Percentiles rank a stretch among this genome's conserved stretches.
These are phyloP conservation scores for Andrena minutula DNA, from an alignment of 2,888 invertebrate species.

Conservation along the genomic window DNA sequence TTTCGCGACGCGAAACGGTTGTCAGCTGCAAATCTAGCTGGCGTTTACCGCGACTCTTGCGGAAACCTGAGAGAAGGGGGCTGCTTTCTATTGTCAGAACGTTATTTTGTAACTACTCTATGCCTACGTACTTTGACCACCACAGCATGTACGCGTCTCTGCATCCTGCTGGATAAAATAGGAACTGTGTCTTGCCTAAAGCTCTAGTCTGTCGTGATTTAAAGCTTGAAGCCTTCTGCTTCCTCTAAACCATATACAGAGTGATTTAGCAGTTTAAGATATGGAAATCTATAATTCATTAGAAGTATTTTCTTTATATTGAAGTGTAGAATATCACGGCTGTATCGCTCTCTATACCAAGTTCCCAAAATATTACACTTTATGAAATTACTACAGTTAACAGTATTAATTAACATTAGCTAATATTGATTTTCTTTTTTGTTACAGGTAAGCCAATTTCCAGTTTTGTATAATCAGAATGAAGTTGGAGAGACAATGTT, in stretches of 20 bases:
- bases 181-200: too few species aligned
- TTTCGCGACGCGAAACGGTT: slow-evolving; percentile 22
- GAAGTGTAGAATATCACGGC: too few species aligned
- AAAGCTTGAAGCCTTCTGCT: too few species aligned
- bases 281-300: too few species aligned
- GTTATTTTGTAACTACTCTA: background rate
- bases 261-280: too few species aligned
- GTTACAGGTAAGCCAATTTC: slow-evolving; percentile 59
- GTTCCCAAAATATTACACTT: too few species aligned
- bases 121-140: background rate
- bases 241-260: too few species aligned
- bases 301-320: too few species aligned
- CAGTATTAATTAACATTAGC: background rate
- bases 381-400: background rate
- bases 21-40: slow-evolving; percentile 22
- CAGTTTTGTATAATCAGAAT: background rate
- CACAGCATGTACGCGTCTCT: background rate
- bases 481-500: slow-evolving; percentile 14
- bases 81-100: slow-evolving; percentile 1
- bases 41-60: slow-evolving; percentile 1
- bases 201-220: too few species aligned
- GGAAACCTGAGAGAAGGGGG: slow-evolving; percentile 6
- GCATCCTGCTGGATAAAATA: background rate
- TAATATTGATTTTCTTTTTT: slow-evolving; percentile 12
- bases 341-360: too few species aligned